Evolutionary conservation across 92 coral and sea anemone genomes (phyloP), one percentile per base, ranked within the genome.

Genomic region (Zoanthus gigantus): DNA sequence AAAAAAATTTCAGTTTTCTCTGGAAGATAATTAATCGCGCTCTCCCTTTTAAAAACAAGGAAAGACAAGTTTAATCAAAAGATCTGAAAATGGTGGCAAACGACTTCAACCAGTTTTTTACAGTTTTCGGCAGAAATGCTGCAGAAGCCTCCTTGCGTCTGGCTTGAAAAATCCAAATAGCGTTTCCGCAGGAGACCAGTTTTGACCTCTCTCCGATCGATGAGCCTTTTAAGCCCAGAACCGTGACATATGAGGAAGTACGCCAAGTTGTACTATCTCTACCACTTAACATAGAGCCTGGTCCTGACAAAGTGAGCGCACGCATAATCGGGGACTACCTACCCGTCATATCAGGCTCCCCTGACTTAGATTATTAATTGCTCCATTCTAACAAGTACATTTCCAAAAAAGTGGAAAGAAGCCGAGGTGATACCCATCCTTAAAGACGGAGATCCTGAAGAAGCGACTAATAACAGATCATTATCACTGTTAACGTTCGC

Each of bases 321-420:
- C 57, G 89, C 63, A 48, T 86, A 53, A 37, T 86, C 15, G 76
- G 76, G 31, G 85, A 60, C 61, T 86, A 85, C 85, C 72, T 86
- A 44, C 74, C 71, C 16, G 85, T 86, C 34, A 86, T 86, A 32
- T 72, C 76, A 8, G 89, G 89, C 72, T 23, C 86, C 86, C 45
- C 57, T 87, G 47, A 78, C 86, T 58, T 47, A 87, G 46, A 86
- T 76, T 66, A 77, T 57, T 6, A 76, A 76, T 86, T 58, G 82
- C 32, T 86, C 75, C 29, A 13, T 76, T 32, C 67, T 67, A 30
- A 72, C 89, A 18, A 18, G 82, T 74, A 56, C 81, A 31, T 86
- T 86, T 53, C 85, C 76, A 23, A 17, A 76, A 6, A 18, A n/a
- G 34, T 23, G 23, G 23, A 23, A 23, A 23, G 23, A 23, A 23